Evolutionary conservation across 2,888 invertebrate genomes (phyloP), one percentile per base, ranked within the genome.

Genomic region (Eugnorisma glareosa): DNA sequence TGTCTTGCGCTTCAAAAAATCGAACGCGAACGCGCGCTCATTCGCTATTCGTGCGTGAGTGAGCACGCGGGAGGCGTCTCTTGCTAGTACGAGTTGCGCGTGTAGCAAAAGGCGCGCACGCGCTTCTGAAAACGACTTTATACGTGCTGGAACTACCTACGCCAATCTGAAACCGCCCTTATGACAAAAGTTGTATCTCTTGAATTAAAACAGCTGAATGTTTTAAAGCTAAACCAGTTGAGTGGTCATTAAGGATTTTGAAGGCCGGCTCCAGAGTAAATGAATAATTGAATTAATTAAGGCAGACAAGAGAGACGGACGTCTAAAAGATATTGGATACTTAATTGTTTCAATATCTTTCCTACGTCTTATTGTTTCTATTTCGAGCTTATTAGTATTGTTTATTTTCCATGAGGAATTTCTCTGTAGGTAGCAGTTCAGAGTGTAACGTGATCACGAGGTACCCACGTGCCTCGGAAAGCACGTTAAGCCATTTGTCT

Each of bases 281-380:
- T 81, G 21, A 73, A 66, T 73, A 73, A 80, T 73, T 63, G 3
- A 64, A 77, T 79, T 80, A 48, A 73, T 78, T 73, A 48, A n/a
- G 31, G 8, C 31, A 54, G 54, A 61, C 18, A 51, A 35, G 18
- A 54, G 35, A 40, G 21, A 35, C 10, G 35, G 35, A 13, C 7
- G 43, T n/a, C 28, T 8, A 8, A 40, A 69, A 61, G 31, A 59
- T 59, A 48, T 43, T 13, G 35, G 37, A 61, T 63, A 79, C 35
- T 77, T 71, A 45, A 57, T 40, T 45, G 28, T 67, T 64, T n/a
- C 15, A n/a, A 64, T 64, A 64, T 40, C n/a, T 64, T 64, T 15
- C 18, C n/a, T 40, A n/a, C 24, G 2, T 15, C n/a, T 2, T 63
- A 37, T 37, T 63, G 37, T 63, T 64, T 8, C n/a, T 64, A 40